These are phyloP conservation scores for Pocillopora damicornis DNA, from an alignment of 64 coral and sea anemone genomes.

Conservation along the genomic window DNA sequence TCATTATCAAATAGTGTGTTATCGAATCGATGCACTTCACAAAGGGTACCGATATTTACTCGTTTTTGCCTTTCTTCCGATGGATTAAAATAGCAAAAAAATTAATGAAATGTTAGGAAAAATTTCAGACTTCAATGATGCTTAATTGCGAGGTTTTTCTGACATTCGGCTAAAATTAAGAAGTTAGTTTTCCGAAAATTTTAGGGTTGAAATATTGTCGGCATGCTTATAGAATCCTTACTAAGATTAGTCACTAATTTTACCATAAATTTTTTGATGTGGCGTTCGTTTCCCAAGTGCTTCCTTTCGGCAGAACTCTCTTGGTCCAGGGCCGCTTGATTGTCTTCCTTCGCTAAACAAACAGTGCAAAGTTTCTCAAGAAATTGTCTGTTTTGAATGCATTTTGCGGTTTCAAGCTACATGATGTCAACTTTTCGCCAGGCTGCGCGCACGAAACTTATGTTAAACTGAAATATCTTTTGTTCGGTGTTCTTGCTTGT, in stretches of 20 bases:
- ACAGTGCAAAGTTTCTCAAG: slow-evolving; percentile 1
- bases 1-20: slow-evolving; percentile 25
- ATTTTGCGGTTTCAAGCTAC: slow-evolving; percentile 19
- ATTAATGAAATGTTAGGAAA: slow-evolving; percentile 8
- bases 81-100: slow-evolving; percentile 3
- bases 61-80: slow-evolving; percentile 31
- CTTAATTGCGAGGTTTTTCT: not conserved
- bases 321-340: not conserved
- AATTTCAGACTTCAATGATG: not conserved
- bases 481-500: not conserved
- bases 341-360: slow-evolving; percentile 17
- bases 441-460: slow-evolving; percentile 1
- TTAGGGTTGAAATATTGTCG: not conserved
- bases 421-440: not conserved
- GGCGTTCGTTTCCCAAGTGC: not conserved
- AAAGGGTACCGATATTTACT: slow-evolving; percentile 31
- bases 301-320: slow-evolving; percentile 10
- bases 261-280: slow-evolving; percentile 19
- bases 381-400: slow-evolving; percentile 3
- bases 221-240: not conserved
- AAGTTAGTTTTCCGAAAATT: not conserved
- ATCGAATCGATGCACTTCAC: not conserved
- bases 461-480: not conserved
- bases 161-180: not conserved
- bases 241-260: not conserved